Percentiles rank a stretch among this genome's conserved stretches.
phyloP scores from a whole-genome alignment of 2,113 vertebrate species.

The Choloepus hoffmanni region DNA sequence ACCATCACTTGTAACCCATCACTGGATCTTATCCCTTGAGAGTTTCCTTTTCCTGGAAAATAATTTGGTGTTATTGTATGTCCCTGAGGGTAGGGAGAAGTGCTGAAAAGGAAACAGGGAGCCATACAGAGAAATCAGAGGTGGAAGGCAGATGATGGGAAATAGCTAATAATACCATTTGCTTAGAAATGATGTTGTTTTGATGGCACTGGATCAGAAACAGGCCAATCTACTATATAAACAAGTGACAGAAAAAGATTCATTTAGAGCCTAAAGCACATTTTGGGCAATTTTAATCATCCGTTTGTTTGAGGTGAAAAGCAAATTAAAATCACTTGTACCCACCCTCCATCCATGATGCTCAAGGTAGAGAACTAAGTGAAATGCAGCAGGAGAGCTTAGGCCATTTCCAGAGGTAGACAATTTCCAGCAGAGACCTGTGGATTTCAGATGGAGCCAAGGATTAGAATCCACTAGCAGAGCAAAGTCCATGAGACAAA shows the following conservation, averaged over 20 bases:
- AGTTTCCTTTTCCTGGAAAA: conserved; percentile 40
- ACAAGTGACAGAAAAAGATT: background rate
- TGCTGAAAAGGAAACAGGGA: background rate
- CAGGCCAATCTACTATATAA: conserved; percentile 26
- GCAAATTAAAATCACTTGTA: conserved; percentile 27
- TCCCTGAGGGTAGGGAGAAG: background rate
- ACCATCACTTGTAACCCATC: background rate
- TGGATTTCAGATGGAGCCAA: background rate
- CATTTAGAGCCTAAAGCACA: background rate
- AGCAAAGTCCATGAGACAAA: background rate
- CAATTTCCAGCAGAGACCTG: background rate
- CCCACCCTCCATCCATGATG: background rate
- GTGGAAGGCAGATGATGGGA: background rate
- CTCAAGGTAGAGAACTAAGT: conserved; percentile 20
- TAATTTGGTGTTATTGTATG: background rate
- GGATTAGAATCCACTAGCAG: background rate
- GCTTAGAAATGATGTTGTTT: conserved; percentile 35
- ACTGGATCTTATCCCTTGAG: background rate
- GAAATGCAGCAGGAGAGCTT: background rate
- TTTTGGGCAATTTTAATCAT: background rate
- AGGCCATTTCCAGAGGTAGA: background rate
- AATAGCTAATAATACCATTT: conserved; percentile 30
- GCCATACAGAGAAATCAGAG: conserved; percentile 1
- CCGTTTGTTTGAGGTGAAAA: conserved; percentile 6
- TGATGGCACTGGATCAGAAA: conserved; percentile 48